Evolutionary conservation across 2,888 invertebrate genomes (phyloP), one percentile per base, ranked within the genome.

Genomic region (Acronicta psi): DNA sequence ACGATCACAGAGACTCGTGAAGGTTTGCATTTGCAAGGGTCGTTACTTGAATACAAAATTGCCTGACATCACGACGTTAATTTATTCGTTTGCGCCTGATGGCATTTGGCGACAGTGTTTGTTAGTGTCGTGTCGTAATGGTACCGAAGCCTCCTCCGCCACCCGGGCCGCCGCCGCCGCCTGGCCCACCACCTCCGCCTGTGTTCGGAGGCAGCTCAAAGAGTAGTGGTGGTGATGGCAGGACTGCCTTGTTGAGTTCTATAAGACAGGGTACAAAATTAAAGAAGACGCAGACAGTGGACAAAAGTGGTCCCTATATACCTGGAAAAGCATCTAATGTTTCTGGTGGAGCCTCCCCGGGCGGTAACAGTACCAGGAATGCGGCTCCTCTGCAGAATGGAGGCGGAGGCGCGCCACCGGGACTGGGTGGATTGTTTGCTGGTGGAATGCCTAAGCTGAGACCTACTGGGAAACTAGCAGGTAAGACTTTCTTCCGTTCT

Each of bases 241-340:
- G 97, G 81, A 95, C 95, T 79, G 96, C 97, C 44, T 93, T 98
- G 59, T 92, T 98, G 41, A 96, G 96, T 81, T 97, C 97, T 11
- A 98, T 98, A 79, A 96, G 98, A 78, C 96, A 96, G 86, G 98
- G 98, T 57, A 92, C 96, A 50, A 95, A 95, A 79, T 92, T 98
- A 71, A 98, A 97, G 88, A 98, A 98, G 91, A 95, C 98, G 52
- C 96, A 96, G 0, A 98, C 98, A n/a, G 96, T 97, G 79, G 98
- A 99, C 86, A 97, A 98, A 90, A 98, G 98, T 95, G 96, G 96
- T 50, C 98, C 98, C 0, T 87, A 95, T 47, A 92, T 98, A 73
- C 93, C 96, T 75, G 97, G 98, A 90, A 95, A 95, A 88, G 91
- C 84, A 68, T 77, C 90, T 66, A 85, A 84, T 82, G 82, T 75